Evolutionary conservation across 2,797 vertebrate genomes (phyloP), one percentile per base, ranked within the genome.

Genomic region (Labroides dimidiatus): DNA sequence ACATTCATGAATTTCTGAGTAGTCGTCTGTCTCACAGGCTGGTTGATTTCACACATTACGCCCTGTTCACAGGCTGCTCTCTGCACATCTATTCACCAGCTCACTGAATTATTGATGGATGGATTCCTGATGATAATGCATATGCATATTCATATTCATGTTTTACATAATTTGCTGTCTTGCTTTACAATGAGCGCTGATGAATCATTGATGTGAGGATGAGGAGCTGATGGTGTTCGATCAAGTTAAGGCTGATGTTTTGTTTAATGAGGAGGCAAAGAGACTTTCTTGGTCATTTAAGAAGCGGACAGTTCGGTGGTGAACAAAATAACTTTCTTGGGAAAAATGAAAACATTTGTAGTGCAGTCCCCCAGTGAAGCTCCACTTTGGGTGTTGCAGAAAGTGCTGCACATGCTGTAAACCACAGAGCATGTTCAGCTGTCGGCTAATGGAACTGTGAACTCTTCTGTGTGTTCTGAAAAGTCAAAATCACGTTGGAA

Each of bases 91-190:
- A 20, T 51, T 66, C 64, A 58, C 71, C 44, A 50, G 52, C 23
- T 10, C 17, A 13, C 21, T 93, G 20, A 88, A 90, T 87, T 90
- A 93, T 94, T 93, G 69, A 93, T 88, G 78, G n/a, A 16, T 61
- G 49, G 65, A 69, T 68, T 81, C 42, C 43, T 55, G 68, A 82
- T 68, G 72, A 69, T 87, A 76, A 90, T 81, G 82, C 77, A 69
- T 66, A 62, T 61, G 7, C 64, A 48, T 74, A 61, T 61, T 63
- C 64, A 48, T 74, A 61, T 61, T 63, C 48, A 1, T 87, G 83
- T 90, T 93, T 88, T 89, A 88, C 89, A 90, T 91, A 87, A 87
- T 84, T 53, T 77, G 67, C 37, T 41, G 17, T 81, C 64, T 51
- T 74, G 73, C 73, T 83, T 33, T 47, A 74, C 76, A 78, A 51